Percentiles rank a stretch among this genome's conserved stretches.
These are phyloP conservation scores for Megaceryle alcyon DNA, from an alignment of 2,797 vertebrate species.

Conservation along the genomic window DNA sequence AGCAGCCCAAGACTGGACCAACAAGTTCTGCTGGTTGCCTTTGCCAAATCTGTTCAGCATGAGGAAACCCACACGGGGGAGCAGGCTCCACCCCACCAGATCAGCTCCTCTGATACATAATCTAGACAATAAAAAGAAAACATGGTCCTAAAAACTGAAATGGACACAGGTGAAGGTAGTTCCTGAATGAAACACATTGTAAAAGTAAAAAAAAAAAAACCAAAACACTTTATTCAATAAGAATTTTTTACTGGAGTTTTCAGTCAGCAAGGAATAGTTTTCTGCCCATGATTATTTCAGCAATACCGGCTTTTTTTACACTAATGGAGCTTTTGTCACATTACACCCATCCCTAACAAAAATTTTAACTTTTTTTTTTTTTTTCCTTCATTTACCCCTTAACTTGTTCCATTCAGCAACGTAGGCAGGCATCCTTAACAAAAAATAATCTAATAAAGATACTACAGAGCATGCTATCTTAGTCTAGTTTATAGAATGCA, in stretches of 20 bases:
- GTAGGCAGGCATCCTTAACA: background rate
- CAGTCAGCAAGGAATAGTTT: background rate
- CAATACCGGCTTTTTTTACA: background rate
- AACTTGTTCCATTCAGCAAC: background rate
- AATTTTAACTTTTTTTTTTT: background rate
- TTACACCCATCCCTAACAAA: background rate
- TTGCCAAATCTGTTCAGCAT: background rate
- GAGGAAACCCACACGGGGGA: background rate
- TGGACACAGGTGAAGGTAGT: background rate
- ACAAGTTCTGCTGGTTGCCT: slow-evolving; percentile 45
- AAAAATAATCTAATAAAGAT: background rate
- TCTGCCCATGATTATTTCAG: background rate
- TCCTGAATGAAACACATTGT: background rate
- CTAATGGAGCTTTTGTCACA: background rate
- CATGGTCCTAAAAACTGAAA: background rate
- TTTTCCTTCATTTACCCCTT: background rate
- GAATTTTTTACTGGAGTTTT: background rate
- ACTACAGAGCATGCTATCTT: slow-evolving; percentile 43
- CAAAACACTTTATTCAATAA: background rate
- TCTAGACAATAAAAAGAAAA: background rate
- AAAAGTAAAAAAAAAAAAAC: background rate
- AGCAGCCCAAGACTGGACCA: background rate
- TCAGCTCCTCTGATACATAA: background rate
- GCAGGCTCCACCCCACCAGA: slow-evolving; percentile 34
- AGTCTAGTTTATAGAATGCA: background rate